Conservation (phyloP, 2,888 invertebrate species). For the Thelaira solivaga region DNA sequence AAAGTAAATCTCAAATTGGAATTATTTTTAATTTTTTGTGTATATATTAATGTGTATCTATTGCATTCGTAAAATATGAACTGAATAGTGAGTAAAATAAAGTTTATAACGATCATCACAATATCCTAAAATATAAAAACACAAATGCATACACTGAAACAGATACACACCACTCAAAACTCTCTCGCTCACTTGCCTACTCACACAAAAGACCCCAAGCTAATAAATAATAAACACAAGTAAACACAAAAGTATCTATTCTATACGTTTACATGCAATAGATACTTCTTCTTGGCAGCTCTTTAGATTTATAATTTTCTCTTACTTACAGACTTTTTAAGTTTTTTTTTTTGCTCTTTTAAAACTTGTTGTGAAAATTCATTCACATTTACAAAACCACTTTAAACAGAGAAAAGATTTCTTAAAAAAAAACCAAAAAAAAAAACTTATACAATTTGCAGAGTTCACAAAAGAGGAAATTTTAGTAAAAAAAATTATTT, state of each 20-base stretch:
- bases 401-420: constrained; percentile 8
- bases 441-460: too few species aligned
- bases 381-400: constrained; percentile 49
- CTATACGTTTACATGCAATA: constrained; percentile 11
- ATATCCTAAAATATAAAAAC: constrained; percentile 71
- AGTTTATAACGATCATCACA: constrained; percentile 69
- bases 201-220: constrained; percentile 30
- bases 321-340: not conserved
- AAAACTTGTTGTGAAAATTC: constrained; percentile 47
- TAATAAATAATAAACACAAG: constrained; percentile 31
- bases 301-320: not conserved
- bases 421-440: not conserved
- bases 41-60: constrained; percentile 73
- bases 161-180: constrained; percentile 8
- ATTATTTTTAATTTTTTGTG: constrained; percentile 32
- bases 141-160: constrained; percentile 51
- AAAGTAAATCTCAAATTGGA: not conserved
- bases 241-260: constrained; percentile 53
- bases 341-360: not conserved
- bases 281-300: constrained; percentile 36
- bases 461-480: too few species aligned
- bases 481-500: constrained; percentile 19
- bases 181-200: constrained; percentile 31
- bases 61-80: constrained; percentile 74
- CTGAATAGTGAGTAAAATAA: constrained; percentile 72